These are phyloP conservation scores for Ormyrus nitidulus DNA, from an alignment of 2,888 invertebrate species.

Conservation along the genomic window DNA sequence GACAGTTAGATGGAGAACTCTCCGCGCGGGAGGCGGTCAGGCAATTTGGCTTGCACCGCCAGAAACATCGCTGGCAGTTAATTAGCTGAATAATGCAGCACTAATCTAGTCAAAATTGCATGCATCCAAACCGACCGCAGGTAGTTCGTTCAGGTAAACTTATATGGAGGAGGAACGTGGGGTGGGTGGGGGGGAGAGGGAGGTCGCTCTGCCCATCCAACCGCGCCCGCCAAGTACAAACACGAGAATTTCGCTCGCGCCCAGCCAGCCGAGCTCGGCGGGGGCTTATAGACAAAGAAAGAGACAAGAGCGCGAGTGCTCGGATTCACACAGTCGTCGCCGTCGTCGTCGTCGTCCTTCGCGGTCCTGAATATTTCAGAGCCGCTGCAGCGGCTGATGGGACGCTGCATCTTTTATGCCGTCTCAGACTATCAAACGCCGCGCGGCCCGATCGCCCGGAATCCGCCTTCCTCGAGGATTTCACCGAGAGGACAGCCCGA, in stretches of 20 bases:
- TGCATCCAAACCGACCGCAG: slow-evolving; percentile 63
- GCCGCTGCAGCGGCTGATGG: slow-evolving; percentile 10
- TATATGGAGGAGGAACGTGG: slow-evolving; percentile 26
- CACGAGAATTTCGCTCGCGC: slow-evolving; percentile 7
- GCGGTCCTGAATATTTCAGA: slow-evolving; percentile 45
- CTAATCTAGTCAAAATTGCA: slow-evolving; percentile 74
- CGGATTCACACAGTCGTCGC: background rate
- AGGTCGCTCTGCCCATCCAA: background rate
- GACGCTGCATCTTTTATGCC: slow-evolving; percentile 40
- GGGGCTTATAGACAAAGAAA: background rate
- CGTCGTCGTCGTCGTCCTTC: slow-evolving; percentile 35
- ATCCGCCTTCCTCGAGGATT: background rate
- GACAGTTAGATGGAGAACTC: background rate
- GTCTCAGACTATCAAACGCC: slow-evolving; percentile 27
- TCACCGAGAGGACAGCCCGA: no score
- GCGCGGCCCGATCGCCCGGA: background rate
- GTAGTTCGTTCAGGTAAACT: slow-evolving; percentile 65
- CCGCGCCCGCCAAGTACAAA: slow-evolving; percentile 3
- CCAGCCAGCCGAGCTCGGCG: no score
- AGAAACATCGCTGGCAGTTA: slow-evolving; percentile 67
- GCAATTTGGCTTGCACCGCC: slow-evolving; percentile 26
- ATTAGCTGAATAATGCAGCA: slow-evolving; percentile 74
- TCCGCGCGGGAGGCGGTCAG: background rate
- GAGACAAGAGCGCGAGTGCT: no score
- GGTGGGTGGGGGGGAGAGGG: no score